Conservation (phyloP, 2,888 invertebrate genomes). For the Cremastobaeus sp. region DNA sequence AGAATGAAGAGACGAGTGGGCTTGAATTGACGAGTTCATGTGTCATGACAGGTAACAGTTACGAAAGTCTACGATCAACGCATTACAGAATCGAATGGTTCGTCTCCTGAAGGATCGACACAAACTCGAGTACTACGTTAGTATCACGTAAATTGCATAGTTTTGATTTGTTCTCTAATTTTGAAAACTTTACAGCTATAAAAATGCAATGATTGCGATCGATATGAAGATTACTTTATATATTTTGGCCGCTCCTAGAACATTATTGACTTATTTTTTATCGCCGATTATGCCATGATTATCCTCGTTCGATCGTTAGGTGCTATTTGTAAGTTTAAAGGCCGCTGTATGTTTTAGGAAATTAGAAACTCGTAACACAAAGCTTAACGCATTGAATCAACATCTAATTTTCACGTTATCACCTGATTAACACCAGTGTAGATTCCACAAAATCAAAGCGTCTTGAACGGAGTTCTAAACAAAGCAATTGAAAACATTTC, state of each 20-base stretch:
- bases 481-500: too few species aligned
- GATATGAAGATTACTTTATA: conserved; percentile 68
- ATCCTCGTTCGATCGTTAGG: conserved; percentile 42
- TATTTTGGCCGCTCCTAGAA: conserved; percentile 75
- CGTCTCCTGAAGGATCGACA: conserved; percentile 1
- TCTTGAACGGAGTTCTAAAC: too few species aligned
- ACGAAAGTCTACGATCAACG: conserved; percentile 7
- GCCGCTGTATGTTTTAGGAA: conserved; percentile 28
- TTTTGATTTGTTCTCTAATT: conserved; percentile 46
- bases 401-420: too few species aligned
- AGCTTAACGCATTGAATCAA: too few species aligned
- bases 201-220: conserved; percentile 68
- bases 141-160: conserved; percentile 40
- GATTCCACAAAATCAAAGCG: too few species aligned
- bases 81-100: too few species aligned
- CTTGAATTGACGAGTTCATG: conserved; percentile 25
- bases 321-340: conserved; percentile 44
- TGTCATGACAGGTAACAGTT: conserved; percentile 1
- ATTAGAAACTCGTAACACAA: too few species aligned
- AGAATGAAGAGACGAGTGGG: conserved; percentile 18
- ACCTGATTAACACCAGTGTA: too few species aligned
- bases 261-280: conserved; percentile 64
- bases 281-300: conserved; percentile 52
- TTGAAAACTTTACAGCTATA: conserved; percentile 53
- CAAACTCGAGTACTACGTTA: conserved; percentile 12